A percentile compares a stretch with the other conserved stretches of the same genome.
phyloP scores from a whole-genome alignment of 2,797 vertebrate species.

The Crocodylus rhombifer region DNA sequence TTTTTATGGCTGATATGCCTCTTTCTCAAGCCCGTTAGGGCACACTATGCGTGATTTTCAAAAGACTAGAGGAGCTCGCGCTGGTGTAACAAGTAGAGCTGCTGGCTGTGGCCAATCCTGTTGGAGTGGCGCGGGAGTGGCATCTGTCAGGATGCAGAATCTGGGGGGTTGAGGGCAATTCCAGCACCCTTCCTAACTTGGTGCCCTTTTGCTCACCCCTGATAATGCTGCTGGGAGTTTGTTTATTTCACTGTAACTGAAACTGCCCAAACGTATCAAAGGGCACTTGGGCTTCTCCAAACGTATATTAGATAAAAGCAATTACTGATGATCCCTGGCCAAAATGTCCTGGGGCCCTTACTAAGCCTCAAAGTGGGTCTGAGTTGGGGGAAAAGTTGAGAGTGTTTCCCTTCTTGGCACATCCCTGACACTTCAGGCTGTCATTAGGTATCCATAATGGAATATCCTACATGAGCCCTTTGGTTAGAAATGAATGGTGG shows the following conservation, averaged over 20 bases:
- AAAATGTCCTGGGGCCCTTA: not conserved
- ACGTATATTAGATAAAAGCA: not conserved
- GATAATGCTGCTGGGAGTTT: no score
- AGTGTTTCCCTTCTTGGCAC: not conserved
- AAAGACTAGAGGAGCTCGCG: not conserved
- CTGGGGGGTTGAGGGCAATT: no score
- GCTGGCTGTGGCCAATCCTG: no score
- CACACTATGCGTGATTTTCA: not conserved
- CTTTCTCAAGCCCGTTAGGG: not conserved
- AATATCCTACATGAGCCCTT: not conserved
- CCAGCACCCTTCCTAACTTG: no score
- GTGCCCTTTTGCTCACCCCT: no score
- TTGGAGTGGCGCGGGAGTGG: no score
- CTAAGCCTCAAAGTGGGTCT: not conserved
- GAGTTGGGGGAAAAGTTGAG: not conserved
- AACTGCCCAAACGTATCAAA: not conserved
- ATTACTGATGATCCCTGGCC: not conserved
- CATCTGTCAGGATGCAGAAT: no score
- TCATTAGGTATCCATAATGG: not conserved
- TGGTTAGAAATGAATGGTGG: not conserved
- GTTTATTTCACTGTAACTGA: not conserved
- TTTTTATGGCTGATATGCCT: not conserved
- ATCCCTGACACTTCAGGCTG: rapidly evolving
- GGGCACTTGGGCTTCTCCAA: not conserved
- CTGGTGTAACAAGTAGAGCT: no score